A percentile compares a stretch with the other conserved stretches of the same genome.
Conservation (phyloP, 2,113 vertebrate species). For the Onychostoma macrolepis region DNA sequence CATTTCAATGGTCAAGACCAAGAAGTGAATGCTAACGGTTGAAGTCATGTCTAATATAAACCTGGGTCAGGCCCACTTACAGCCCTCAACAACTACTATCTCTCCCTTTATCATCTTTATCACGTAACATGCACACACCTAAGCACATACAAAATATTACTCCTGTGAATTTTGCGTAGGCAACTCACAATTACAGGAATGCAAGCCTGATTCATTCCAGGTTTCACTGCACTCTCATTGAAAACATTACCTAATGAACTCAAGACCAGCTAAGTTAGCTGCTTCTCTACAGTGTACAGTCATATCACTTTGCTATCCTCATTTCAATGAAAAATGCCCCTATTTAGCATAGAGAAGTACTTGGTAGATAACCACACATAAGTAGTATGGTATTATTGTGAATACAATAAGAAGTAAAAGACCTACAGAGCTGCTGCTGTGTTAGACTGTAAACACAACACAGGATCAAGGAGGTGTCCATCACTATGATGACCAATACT, state of each 20-base stretch:
- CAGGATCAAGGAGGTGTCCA: neutral
- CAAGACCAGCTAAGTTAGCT: neutral
- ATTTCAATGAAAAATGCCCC: neutral
- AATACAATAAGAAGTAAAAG: neutral
- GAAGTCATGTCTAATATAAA: neutral
- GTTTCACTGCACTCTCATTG: neutral
- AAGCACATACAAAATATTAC: neutral
- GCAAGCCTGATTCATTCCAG: neutral
- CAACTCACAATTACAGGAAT: slow-evolving; percentile 9
- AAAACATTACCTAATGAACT: neutral
- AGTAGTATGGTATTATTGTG: neutral
- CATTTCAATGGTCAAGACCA: neutral
- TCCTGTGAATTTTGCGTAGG: neutral
- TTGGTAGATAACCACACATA: neutral
- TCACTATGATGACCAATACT: neutral
- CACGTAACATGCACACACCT: neutral
- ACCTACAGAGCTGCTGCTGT: neutral
- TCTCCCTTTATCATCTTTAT: neutral
- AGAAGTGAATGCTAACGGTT: neutral
- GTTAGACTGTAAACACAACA: slow-evolving; percentile 28
- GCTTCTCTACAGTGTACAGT: neutral
- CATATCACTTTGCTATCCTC: neutral
- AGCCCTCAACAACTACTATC: neutral
- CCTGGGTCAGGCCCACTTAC: neutral
- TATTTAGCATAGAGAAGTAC: neutral